phyloP scores from a whole-genome alignment of 2,113 vertebrate genomes.

The Aldabrachelys gigantea region DNA sequence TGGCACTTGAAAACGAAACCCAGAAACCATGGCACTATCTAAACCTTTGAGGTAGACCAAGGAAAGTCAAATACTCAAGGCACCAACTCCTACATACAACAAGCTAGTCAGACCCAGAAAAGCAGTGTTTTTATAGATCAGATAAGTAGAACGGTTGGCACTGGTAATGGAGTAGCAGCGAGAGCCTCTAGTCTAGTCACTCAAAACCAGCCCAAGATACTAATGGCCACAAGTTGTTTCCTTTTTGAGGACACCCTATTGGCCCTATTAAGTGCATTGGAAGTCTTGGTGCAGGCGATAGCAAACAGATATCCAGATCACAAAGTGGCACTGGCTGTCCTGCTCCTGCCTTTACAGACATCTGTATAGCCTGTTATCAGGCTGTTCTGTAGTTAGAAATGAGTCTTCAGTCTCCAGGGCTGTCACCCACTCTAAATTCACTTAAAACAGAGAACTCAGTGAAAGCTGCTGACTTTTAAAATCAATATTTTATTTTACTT shows the following conservation, averaged over 20 bases:
- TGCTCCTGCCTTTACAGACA: neutral
- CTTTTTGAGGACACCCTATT: neutral
- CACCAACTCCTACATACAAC: neutral
- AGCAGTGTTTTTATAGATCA: neutral
- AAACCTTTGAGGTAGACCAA: neutral
- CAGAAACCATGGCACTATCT: neutral
- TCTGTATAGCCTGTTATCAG: fast-evolving
- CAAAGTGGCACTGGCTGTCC: neutral
- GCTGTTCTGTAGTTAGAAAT: neutral
- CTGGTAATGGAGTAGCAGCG: neutral
- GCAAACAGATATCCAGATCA: neutral
- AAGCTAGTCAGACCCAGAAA: neutral
- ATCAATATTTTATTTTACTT: conserved; percentile 79
- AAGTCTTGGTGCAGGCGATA: neutral
- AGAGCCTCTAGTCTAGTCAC: neutral
- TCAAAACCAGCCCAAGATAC: neutral
- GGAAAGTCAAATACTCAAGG: neutral
- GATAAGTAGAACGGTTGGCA: neutral
- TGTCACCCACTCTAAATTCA: neutral
- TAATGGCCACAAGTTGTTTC: neutral
- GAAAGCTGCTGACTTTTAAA: conserved; percentile 54
- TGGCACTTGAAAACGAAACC: neutral
- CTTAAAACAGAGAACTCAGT: neutral
- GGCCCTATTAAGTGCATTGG: fast-evolving
- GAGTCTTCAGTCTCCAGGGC: neutral